phyloP scores from a whole-genome alignment of 64 coral and sea anemone species.

The Exaiptasia diaphana region DNA sequence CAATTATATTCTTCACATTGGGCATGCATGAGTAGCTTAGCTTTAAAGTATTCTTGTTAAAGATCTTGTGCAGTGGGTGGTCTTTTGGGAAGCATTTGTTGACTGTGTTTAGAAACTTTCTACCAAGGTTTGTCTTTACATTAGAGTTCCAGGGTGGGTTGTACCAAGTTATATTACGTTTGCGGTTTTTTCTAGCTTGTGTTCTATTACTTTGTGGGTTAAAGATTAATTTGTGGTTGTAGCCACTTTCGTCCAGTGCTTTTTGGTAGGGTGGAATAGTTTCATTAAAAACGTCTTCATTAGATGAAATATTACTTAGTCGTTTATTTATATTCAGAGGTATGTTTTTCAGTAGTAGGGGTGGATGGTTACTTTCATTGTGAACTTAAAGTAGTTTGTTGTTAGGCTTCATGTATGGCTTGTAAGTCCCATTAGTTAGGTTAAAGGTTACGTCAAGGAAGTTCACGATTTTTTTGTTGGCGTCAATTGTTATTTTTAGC shows the following conservation, averaged over 20 bases:
- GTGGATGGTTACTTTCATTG: conserved; percentile 30
- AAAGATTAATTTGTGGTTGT: background rate
- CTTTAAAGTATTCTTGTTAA: background rate
- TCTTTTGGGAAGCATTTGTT: conserved; percentile 18
- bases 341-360: conserved; percentile 1
- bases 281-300: background rate
- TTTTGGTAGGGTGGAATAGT: background rate
- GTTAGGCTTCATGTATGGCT: conserved; percentile 24
- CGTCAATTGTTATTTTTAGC: conserved; percentile 15
- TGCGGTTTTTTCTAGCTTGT: background rate
- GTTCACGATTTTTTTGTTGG: background rate
- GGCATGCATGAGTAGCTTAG: conserved; percentile 29
- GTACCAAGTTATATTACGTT: conserved; percentile 22
- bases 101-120: background rate
- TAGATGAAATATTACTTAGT: conserved; percentile 27
- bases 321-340: background rate
- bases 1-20: background rate
- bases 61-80: conserved; percentile 16
- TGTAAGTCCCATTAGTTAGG: conserved; percentile 17
- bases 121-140: conserved; percentile 33
- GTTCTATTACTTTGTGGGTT: background rate
- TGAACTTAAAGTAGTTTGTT: conserved; percentile 33
- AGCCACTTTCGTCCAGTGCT: conserved; percentile 10
- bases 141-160: conserved; percentile 22
- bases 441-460: conserved; percentile 13